phyloP scores from a whole-genome alignment of 2,888 invertebrate genomes.

The Mechanitis mazaeus region DNA sequence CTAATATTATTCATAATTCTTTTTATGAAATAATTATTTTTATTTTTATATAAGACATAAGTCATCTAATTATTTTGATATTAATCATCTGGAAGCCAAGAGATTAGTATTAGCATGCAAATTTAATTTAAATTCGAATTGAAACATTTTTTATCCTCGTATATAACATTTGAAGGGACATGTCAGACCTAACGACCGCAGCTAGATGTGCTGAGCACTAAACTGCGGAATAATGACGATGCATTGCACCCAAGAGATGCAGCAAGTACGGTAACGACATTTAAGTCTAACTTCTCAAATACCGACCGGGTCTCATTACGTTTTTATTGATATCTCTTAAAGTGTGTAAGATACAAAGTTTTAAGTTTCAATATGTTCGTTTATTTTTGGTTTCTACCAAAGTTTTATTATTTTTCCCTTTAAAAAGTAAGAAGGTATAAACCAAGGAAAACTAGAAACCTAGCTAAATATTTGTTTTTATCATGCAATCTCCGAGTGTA shows the following conservation, averaged over 20 bases:
- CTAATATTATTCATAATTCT: no score
- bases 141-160: conserved; percentile 7
- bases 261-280: conserved; percentile 34
- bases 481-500: not conserved
- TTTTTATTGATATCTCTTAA: not conserved
- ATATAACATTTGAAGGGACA: conserved; percentile 36
- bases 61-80: not conserved
- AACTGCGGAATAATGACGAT: conserved; percentile 62
- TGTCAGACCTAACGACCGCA: conserved; percentile 57
- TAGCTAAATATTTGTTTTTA: no score
- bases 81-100: not conserved
- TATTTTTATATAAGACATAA: not conserved
- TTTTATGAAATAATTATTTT: not conserved
- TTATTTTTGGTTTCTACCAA: no score
- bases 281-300: conserved; percentile 23
- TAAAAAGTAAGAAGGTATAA: no score
- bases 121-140: not conserved
- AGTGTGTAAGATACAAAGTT: not conserved
- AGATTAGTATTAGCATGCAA: no score
- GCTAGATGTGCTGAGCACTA: conserved; percentile 48
- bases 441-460: no score
- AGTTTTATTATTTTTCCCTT: no score
- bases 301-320: conserved; percentile 3
- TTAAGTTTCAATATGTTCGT: no score
- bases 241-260: conserved; percentile 46